Percentiles rank a stretch among this genome's conserved stretches.
phyloP scores from a whole-genome alignment of 1,140 invertebrate genomes.

The Drosophila lacteicornis region DNA sequence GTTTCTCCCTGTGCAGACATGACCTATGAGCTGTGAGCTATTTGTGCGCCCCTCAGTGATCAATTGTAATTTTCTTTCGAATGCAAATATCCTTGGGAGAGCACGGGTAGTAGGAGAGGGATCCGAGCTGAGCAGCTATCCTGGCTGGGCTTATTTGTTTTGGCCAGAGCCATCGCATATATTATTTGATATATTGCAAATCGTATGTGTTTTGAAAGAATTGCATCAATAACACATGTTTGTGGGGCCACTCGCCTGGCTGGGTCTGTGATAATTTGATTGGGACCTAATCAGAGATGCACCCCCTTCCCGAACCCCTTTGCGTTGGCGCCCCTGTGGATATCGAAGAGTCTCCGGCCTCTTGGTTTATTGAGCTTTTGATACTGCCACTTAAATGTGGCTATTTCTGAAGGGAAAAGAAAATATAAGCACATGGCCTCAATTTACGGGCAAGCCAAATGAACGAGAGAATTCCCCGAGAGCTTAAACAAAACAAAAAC shows the following conservation, averaged over 20 bases:
- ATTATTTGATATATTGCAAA: slow-evolving; percentile 52
- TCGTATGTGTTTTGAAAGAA: slow-evolving; percentile 42
- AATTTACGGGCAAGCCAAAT: slow-evolving; percentile 33
- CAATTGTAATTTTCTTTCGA: slow-evolving; percentile 81
- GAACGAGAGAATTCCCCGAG: slow-evolving; percentile 25
- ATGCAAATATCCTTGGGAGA: slow-evolving; percentile 65
- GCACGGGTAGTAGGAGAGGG: neutral
- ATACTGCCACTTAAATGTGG: slow-evolving; percentile 26
- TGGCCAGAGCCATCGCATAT: slow-evolving; percentile 54
- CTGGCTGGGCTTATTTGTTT: slow-evolving; percentile 58
- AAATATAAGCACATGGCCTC: slow-evolving; percentile 11
- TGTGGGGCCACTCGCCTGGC: slow-evolving; percentile 30
- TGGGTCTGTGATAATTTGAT: slow-evolving; percentile 40
- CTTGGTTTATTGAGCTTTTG: slow-evolving; percentile 41
- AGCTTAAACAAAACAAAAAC: slow-evolving; percentile 29
- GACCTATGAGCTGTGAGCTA: slow-evolving; percentile 26
- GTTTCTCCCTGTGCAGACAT: slow-evolving; percentile 1
- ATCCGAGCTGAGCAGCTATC: slow-evolving; percentile 8
- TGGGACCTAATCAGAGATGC: slow-evolving; percentile 37
- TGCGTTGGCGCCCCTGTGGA: neutral
- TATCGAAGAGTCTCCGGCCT: slow-evolving; percentile 16
- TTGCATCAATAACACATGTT: slow-evolving; percentile 74
- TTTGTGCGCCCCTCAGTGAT: slow-evolving; percentile 46
- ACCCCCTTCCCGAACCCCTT: neutral
- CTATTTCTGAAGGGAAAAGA: slow-evolving; percentile 13